Evolutionary conservation across 2,797 vertebrate species (phyloP).

Genomic region (Kryptolebias ocellatus): DNA sequence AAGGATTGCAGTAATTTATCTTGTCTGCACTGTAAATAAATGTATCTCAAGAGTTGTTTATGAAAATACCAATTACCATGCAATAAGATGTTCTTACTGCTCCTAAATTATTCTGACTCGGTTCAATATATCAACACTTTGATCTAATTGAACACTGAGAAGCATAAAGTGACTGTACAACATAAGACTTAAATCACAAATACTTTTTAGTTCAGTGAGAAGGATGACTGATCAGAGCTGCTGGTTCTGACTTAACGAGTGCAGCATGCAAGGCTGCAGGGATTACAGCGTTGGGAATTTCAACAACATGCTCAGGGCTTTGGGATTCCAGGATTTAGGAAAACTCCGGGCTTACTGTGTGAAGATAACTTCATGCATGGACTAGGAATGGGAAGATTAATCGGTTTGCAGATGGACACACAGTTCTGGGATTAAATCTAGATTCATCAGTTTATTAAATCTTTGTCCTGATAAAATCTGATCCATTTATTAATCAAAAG

Average conservation of each 20-base stretch:
- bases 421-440: too few relatives aligned
- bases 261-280: neutral
- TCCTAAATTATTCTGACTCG: neutral
- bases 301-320: neutral
- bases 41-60: neutral
- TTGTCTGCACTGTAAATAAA: neutral
- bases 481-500: too few relatives aligned
- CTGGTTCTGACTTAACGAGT: slow-evolving; percentile 3
- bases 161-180: too few relatives aligned
- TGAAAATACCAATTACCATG: too few relatives aligned
- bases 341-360: neutral
- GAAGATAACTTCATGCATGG: slow-evolving; percentile 1
- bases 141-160: too few relatives aligned
- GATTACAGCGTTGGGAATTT: neutral
- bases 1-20: neutral
- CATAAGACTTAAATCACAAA: too few relatives aligned
- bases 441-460: too few relatives aligned
- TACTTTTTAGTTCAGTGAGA: neutral
- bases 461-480: too few relatives aligned
- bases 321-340: neutral
- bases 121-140: too few relatives aligned
- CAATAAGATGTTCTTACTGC: neutral
- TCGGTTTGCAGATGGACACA: too few relatives aligned
- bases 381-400: too few relatives aligned
- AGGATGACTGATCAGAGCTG: neutral